A percentile compares a stretch with the other conserved stretches of the same genome.
These are phyloP conservation scores for Cyprinodon tularosa DNA, from an alignment of 2,113 vertebrate species.

Conservation along the genomic window DNA sequence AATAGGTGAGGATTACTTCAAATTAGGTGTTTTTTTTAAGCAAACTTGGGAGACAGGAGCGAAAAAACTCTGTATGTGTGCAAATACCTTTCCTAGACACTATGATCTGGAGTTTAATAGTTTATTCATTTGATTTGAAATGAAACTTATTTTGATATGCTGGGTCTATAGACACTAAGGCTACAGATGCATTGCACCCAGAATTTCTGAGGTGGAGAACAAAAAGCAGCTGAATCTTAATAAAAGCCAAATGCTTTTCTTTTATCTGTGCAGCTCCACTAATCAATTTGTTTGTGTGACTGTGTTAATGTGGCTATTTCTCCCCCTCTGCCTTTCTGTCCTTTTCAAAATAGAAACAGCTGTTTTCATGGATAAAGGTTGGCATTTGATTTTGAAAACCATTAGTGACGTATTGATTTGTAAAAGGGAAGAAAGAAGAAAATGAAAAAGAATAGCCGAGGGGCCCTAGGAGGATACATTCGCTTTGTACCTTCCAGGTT, in stretches of 20 bases:
- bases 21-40: too few relatives aligned
- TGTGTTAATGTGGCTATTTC: slow-evolving; percentile 5
- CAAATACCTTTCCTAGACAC: too few relatives aligned
- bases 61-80: too few relatives aligned
- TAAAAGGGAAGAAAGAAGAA: slow-evolving; percentile 37
- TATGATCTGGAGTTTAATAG: too few relatives aligned
- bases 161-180: slow-evolving; percentile 7
- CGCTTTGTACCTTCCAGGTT: slow-evolving; percentile 29
- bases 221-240: slow-evolving; percentile 17
- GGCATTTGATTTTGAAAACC: slow-evolving; percentile 73
- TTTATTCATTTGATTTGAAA: too few relatives aligned
- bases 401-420: slow-evolving; percentile 72
- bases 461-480: slow-evolving; percentile 13
- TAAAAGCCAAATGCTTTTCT: slow-evolving; percentile 33
- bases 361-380: slow-evolving; percentile 58
- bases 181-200: slow-evolving; percentile 4
- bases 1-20: too few relatives aligned
- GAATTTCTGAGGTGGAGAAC: slow-evolving; percentile 11
- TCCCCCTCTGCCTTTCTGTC: slow-evolving; percentile 21
- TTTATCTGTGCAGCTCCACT: slow-evolving; percentile 27
- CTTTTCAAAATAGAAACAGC: slow-evolving; percentile 31
- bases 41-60: too few relatives aligned
- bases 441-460: slow-evolving; percentile 30
- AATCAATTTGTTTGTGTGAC: slow-evolving; percentile 31
- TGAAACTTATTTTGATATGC: too few relatives aligned